Base-by-base conservation (phyloP, 2,797 vertebrate species). In the Toxotes lorentzi region DNA sequence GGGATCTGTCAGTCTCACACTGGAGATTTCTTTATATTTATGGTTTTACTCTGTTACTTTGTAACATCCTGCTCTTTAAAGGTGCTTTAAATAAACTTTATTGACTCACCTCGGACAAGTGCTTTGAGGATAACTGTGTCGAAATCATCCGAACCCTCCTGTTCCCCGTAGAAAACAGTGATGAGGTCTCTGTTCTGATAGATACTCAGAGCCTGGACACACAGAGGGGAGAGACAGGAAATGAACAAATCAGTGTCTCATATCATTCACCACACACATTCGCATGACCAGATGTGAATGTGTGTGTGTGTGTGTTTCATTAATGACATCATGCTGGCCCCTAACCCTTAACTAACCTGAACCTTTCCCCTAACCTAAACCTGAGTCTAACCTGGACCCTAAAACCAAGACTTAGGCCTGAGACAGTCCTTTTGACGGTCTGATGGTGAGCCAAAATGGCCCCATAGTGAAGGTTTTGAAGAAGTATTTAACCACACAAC, bases 51-150 rank as follows among this genome's bases (percentile, higher is more conserved):
- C 4, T 14, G 11, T 14, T 41, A 41, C 40, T 50, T 19, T 23
- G 23, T 74, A 27, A 41, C 4, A 11, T 43, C 35, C 30, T 45
- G 17, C 21, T 51, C 21, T 35, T 32, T 35, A 93, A 95, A 95
- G 73, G 14, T 41, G 45, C 34, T 24, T 40, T 17, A 54, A 19
- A 56, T 3, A 0, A 12, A 38, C 1, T 23, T 9, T 23, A 35
- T 12, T 56, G 10, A 34, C 79, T 90, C 80, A 97, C 97, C 97
- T 91, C 93, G 94, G 19, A 97, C 96, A 1, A 97, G 94, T 0
- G 96, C 94, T 90, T 92, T 96, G 50, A 97, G 92, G 7, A 97
- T 91, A 1, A 97, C 89, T 0, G 95, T 97, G 79, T 97, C 97
- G 69, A 97, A 97, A 32, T 97, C 96, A 76, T 97, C 96, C 0